Evolutionary conservation across 2,888 invertebrate species (phyloP).

Genomic region (Ormyrus labotus): DNA sequence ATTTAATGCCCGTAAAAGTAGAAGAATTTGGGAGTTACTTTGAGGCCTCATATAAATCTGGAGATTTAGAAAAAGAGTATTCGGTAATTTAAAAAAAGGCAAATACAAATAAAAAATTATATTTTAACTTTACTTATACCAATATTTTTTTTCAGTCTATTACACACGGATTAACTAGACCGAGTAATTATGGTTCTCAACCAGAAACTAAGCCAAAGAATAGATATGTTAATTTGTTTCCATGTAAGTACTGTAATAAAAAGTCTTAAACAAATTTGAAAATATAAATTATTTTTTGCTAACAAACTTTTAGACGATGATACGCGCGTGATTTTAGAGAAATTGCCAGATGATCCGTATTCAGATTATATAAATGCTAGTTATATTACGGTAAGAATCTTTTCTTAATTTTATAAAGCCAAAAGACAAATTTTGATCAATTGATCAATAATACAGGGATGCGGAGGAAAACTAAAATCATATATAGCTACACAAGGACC

Average conservation of each 20-base stretch:
- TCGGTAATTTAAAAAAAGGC: constrained; percentile 61
- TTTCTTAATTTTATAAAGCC: not conserved
- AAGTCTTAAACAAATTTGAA: not conserved
- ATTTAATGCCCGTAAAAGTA: constrained; percentile 64
- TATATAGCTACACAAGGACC: constrained; percentile 75
- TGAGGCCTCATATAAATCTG: constrained; percentile 67
- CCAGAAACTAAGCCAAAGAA: constrained; percentile 76
- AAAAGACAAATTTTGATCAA: not conserved
- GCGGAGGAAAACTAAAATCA: constrained; percentile 61
- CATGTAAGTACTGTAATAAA: constrained; percentile 71
- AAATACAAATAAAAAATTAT: too few relatives aligned
- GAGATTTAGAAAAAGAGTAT: constrained; percentile 70
- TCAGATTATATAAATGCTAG: constrained; percentile 79
- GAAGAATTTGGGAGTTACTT: constrained; percentile 74
- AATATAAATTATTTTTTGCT: not conserved
- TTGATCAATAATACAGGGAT: constrained; percentile 58
- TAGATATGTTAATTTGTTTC: constrained; percentile 75
- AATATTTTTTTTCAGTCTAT: constrained; percentile 68
- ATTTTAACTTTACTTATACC: too few relatives aligned
- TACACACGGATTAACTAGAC: constrained; percentile 72
- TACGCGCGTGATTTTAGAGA: constrained; percentile 75
- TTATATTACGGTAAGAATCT: constrained; percentile 74
- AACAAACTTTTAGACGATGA: constrained; percentile 74
- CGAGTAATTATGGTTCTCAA: constrained; percentile 72
- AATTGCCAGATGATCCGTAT: constrained; percentile 70